Base-by-base conservation (phyloP, 30 jellyfish, hydroid and myxozoan genomes). In the Rhopilema esculentum region DNA sequence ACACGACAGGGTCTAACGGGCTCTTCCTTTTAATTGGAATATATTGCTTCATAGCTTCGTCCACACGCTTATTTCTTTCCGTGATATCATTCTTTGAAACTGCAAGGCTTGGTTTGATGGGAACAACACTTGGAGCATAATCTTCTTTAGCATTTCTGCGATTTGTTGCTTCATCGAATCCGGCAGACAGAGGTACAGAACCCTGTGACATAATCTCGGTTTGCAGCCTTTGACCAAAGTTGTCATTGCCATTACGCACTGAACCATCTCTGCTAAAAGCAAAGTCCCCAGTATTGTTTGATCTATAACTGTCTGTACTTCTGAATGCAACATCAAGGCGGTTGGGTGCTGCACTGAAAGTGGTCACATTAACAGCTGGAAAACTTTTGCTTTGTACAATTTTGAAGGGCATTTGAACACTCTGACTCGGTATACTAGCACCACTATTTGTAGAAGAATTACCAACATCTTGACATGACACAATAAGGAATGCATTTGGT, bases 1-100 rank as follows among this genome's bases (percentile, higher is more conserved):
- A 53, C 19, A 30, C 62, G 0, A 63, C 80, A 16, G 81, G 81
- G 31, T 48, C 92, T 0, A 67, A 17, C 0, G 94, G 88, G 68
- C 27, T 64, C 49, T 67, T 85, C 77, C 76, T 85, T 24, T 72
- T 62, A 4, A 85, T 85, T 23, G 94, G 94, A 16, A 57, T 68
- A 40, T 31, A 85, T 69, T 74, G 79, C 77, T 74, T 49, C 94
- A 85, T 26, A 1, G 88, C 94, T 48, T 63, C 69, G 32, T 74
- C 68, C 52, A 75, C 26, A 23, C 94, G 69, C 49, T 63, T 33
- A 12, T 40, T 40, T 12, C 57, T 40, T 40, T 40, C 57, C 57
- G 12, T 40, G 4, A 27, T 27, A 27, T 79, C 26, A 50, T 22
- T 67, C 20, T 33, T 75, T 9, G 15, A 1, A 22, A 8, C 86